phyloP scores from a whole-genome alignment of 2,113 vertebrate genomes.

The Hoplias malabaricus region DNA sequence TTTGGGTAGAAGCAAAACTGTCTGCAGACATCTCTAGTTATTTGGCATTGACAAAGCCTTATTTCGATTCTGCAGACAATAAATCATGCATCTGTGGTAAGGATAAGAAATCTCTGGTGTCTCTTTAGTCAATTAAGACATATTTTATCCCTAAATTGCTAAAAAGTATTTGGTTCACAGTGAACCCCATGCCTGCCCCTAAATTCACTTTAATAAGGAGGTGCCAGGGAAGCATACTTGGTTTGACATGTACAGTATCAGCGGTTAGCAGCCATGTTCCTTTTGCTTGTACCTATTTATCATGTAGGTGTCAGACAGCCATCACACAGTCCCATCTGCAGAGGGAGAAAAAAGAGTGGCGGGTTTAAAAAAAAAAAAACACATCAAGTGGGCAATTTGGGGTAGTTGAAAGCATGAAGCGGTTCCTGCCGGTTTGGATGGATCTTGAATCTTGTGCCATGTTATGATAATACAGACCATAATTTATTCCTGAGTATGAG shows the following conservation, averaged over 20 bases:
- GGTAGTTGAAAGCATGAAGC: constrained; percentile 37
- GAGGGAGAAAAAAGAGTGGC: background rate
- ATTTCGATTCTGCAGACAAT: background rate
- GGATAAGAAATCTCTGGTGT: background rate
- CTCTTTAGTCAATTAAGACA: background rate
- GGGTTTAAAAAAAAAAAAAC: background rate
- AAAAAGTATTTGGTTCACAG: background rate
- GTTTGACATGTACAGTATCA: constrained; percentile 20
- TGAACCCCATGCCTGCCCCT: background rate
- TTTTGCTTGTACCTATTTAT: constrained; percentile 15
- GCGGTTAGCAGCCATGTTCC: background rate
- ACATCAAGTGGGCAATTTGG: constrained; percentile 43
- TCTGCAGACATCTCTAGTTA: constrained; percentile 5
- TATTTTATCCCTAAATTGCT: background rate
- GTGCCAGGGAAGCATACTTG: background rate
- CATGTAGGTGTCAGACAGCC: background rate
- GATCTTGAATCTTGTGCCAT: constrained; percentile 41
- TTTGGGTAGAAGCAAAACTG: background rate
- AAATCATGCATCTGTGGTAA: background rate
- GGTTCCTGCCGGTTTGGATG: constrained; percentile 42
- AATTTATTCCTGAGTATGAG: constrained; percentile 43
- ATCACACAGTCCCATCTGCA: constrained; percentile 19
- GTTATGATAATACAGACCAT: constrained; percentile 44
- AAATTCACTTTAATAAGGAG: constrained; percentile 4
- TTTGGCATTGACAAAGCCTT: background rate